Evolutionary conservation across 2,888 invertebrate species (phyloP).

Genomic region (Lissonota sp.): DNA sequence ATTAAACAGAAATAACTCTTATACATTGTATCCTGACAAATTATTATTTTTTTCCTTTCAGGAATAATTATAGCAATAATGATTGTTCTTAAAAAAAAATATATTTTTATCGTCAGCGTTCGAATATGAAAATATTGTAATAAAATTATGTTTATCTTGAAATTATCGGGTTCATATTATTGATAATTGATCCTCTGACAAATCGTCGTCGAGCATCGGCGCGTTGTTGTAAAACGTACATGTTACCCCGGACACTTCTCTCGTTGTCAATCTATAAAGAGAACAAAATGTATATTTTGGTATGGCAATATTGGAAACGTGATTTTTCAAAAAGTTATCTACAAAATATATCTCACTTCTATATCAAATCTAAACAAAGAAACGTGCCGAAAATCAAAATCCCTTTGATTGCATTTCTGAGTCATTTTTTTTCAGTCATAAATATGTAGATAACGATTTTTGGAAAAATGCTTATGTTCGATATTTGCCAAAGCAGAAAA

Average conservation of each 20-base stretch:
- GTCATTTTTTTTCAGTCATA: too few species aligned
- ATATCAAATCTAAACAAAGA: too few species aligned
- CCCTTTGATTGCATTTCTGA: too few species aligned
- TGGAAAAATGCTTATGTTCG: too few species aligned
- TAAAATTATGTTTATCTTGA: neutral
- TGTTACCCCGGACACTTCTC: constrained; percentile 37
- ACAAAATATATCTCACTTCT: too few species aligned
- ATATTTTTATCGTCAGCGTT: constrained; percentile 12
- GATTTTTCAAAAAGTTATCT: too few species aligned
- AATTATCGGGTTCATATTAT: constrained; percentile 40
- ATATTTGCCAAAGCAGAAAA: too few species aligned
- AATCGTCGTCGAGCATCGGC: constrained; percentile 57
- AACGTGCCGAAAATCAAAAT: too few species aligned
- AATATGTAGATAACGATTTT: too few species aligned
- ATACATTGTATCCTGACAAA: constrained; percentile 7
- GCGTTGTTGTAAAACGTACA: constrained; percentile 61
- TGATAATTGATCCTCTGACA: constrained; percentile 74
- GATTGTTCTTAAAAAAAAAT: constrained; percentile 1
- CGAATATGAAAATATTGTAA: constrained; percentile 1
- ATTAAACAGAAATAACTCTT: constrained; percentile 56
- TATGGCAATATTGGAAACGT: too few species aligned
- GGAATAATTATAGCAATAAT: constrained; percentile 8
- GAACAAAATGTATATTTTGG: neutral
- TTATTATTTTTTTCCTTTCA: constrained; percentile 8
- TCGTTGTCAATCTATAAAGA: constrained; percentile 21